These are phyloP conservation scores for Dinoponera quadriceps DNA, from an alignment of 1,140 invertebrate species.

Conservation along the genomic window DNA sequence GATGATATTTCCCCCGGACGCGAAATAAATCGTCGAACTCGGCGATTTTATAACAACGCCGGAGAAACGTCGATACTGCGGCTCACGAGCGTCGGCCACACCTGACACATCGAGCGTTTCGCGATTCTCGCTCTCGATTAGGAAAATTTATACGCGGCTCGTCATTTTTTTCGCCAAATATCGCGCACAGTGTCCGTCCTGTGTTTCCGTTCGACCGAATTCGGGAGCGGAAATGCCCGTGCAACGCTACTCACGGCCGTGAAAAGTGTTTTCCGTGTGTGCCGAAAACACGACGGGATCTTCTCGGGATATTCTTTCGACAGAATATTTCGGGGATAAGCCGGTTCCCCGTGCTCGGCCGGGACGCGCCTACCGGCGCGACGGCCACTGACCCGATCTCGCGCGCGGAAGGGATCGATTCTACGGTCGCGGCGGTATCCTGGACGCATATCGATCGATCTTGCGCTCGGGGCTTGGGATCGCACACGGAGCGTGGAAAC, in stretches of 20 bases:
- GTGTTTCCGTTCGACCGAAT: constrained; percentile 19
- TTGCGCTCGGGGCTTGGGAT: constrained; percentile 10
- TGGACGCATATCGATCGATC: constrained; percentile 49
- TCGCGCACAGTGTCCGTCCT: not conserved
- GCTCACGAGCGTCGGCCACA: no score
- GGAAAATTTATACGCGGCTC: no score
- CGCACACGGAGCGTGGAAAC: constrained; percentile 45
- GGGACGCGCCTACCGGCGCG: constrained; percentile 33
- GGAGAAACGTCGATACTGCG: not conserved
- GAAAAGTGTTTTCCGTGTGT: constrained; percentile 21
- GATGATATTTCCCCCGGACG: constrained; percentile 15
- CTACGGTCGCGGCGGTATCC: constrained; percentile 22
- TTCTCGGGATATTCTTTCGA: constrained; percentile 44
- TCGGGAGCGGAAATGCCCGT: constrained; percentile 7
- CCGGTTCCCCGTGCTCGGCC: constrained; percentile 11
- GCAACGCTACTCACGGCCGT: not conserved
- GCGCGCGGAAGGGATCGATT: constrained; percentile 50
- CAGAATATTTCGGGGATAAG: constrained; percentile 25
- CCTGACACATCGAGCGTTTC: no score
- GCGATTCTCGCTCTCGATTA: no score
- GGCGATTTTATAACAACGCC: constrained; percentile 3
- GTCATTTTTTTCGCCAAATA: not conserved
- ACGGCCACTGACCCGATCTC: constrained; percentile 46
- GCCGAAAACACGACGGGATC: not conserved
- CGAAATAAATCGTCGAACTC: constrained; percentile 12